These are phyloP conservation scores for Torymus tubicola DNA, from an alignment of 2,888 invertebrate genomes.

Conservation along the genomic window DNA sequence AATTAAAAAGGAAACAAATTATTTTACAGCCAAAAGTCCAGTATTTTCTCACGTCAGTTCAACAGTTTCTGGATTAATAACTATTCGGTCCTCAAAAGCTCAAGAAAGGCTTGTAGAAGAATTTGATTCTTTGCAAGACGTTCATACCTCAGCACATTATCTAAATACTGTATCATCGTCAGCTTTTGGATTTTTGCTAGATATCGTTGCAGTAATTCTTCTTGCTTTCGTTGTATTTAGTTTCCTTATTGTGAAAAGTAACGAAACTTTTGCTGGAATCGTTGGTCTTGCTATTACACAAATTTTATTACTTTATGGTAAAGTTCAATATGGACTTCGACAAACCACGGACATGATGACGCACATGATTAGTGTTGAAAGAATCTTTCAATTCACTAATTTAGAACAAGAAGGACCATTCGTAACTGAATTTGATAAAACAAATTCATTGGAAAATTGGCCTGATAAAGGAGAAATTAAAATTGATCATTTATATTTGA, in stretches of 20 bases:
- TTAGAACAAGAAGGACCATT: constrained; percentile 84
- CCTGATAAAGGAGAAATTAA: constrained; percentile 82
- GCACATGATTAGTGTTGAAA: constrained; percentile 88
- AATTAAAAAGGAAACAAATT: too few species aligned
- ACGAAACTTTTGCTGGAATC: constrained; percentile 78
- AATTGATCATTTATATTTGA: constrained; percentile 81
- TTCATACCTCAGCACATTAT: constrained; percentile 82
- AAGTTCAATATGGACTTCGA: constrained; percentile 88
- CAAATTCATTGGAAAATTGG: constrained; percentile 81
- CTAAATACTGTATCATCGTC: constrained; percentile 80
- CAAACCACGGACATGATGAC: constrained; percentile 87
- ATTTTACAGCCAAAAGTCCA: constrained; percentile 82
- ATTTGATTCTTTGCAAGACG: constrained; percentile 85
- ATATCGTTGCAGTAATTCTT: constrained; percentile 80
- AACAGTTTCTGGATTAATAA: constrained; percentile 89
- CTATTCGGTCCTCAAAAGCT: constrained; percentile 88
- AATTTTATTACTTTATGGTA: constrained; percentile 85
- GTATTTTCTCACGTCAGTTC: constrained; percentile 94
- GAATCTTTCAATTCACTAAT: constrained; percentile 87
- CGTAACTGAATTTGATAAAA: constrained; percentile 79
- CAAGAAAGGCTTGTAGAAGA: constrained; percentile 85
- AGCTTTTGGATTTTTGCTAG: constrained; percentile 82
- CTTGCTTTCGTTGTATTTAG: constrained; percentile 81
- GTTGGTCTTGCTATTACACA: constrained; percentile 86
- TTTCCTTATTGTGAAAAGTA: constrained; percentile 79